Evolutionary conservation across 1,140 invertebrate species (phyloP).

Genomic region (Periplaneta americana): DNA sequence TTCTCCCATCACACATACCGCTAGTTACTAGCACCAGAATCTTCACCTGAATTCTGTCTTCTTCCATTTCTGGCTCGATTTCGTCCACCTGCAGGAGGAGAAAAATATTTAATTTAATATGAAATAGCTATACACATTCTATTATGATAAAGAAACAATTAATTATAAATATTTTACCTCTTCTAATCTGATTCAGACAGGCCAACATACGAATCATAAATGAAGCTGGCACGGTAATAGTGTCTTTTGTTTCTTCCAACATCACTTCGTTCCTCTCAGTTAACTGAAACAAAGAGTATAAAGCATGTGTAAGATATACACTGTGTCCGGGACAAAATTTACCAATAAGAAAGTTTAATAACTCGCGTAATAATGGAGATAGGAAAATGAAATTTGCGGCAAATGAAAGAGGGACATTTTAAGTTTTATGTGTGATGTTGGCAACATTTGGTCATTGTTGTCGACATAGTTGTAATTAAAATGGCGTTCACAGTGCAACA

Average conservation of each 20-base stretch:
- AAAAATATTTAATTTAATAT: background rate
- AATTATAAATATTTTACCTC: conserved; percentile 34
- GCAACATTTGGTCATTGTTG: too few relatives aligned
- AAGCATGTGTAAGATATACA: too few relatives aligned
- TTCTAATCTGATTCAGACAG: conserved; percentile 67
- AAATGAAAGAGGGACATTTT: too few relatives aligned
- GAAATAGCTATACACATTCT: too few relatives aligned
- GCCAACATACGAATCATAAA: conserved; percentile 86
- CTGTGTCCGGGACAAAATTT: too few relatives aligned
- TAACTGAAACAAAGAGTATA: conserved; percentile 56
- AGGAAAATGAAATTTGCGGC: too few relatives aligned
- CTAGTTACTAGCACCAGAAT: background rate
- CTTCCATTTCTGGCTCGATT: background rate
- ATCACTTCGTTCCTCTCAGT: conserved; percentile 77
- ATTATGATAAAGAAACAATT: too few relatives aligned
- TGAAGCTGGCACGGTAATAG: conserved; percentile 81
- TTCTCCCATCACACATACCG: background rate
- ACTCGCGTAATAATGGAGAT: too few relatives aligned
- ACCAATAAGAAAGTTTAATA: too few relatives aligned
- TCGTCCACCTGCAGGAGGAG: background rate
- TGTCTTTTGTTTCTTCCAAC: conserved; percentile 84
- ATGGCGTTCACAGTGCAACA: too few relatives aligned
- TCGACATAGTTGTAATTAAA: too few relatives aligned
- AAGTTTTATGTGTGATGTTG: too few relatives aligned
- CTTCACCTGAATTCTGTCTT: background rate